Evolutionary conservation across 2,888 invertebrate genomes (phyloP), one percentile per base, ranked within the genome.

Genomic region (Ferrisia virgata): DNA sequence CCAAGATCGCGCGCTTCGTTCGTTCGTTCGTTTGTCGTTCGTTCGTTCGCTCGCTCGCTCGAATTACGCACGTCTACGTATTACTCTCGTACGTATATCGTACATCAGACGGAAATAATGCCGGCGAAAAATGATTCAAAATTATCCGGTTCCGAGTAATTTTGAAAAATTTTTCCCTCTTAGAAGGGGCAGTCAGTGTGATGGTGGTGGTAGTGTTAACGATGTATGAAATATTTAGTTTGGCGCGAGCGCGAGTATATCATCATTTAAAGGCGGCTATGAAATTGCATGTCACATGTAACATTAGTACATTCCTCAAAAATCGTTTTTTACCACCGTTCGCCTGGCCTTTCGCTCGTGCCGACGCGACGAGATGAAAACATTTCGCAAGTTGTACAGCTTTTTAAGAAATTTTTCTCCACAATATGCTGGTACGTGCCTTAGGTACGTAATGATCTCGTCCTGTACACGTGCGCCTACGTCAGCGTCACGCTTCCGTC

Each of bases 361-460:
- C 58, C 28, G 28, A 13, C 28, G 0, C 64, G 3, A 9, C 0
- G 28, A 15, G 64, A 64, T 64, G 64, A 64, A 64, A 64, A 64
- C 64, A 31, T 64, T 64, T 58, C 28, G 15, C 25, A 64, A 64
- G 28, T 64, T 64, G 72, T 76, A 28, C 72, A 76, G 72, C 72
- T 76, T 76, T 76, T 76, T 76, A 13, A 76, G 72, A 76, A 76
- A 76, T 76, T 76, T 76, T 76, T 76, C 72, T 76, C 72, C 72
- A 76, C 72, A 76, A 76, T 76, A 76, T 64, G 64, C 64, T 76
- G 31, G 69, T 69, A 76, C 72, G 72, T 76, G 72, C 31, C 36
- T n/a, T n/a, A n/a, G n/a, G 2, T 18, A 76, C 72, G 36, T 76
- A 76, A 33, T 33, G 36, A 76, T 76, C 18, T 13, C 36, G 15